Base-by-base conservation (phyloP, 2,888 invertebrate genomes). In the Colostygia pectinataria region DNA sequence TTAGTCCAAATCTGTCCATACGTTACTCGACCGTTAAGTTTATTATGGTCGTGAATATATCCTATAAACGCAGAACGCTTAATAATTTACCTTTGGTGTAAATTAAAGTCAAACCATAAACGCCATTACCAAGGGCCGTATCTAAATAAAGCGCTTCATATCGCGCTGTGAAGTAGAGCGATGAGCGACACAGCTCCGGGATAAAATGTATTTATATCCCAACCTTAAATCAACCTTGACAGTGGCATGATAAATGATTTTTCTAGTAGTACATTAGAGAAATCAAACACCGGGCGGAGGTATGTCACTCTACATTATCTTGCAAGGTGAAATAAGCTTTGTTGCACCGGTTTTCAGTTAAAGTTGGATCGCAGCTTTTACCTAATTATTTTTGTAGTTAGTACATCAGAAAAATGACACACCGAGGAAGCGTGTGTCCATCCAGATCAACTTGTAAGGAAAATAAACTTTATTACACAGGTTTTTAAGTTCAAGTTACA, bases 191-290 rank as follows among this genome's bases (percentile, higher is more conserved):
- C 63, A 69, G 71, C 71, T 67, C 73, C 52, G 60, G 62, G 58
- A 66, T 65, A 37, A 62, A 68, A 59, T 50, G 66, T 87, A 88
- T 87, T 86, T 83, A 82, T 87, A 86, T 58, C 78, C 56, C 69
- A 85, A 89, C 89, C 88, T 89, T 87, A 87, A 83, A 87, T 86
- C 82, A 83, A 88, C 89, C 89, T 89, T 89, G 89, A 87, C 88
- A 88, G 80, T 84, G 83, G 71, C 76, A 83, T 86, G 85, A 85
- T 81, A 83, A 82, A 85, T 82, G 68, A 71, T 73, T 71, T 27
- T 3, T 27, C 5, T 2, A 2, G n/a, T 68, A 71, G 74, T 71
- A 77, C 77, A 75, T 83, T 74, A 68, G 57, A 76, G 82, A 81
- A 82, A 82, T 81, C 77, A 77, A 79, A 79, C 77, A 77, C 80